Percentiles rank a stretch among this genome's conserved stretches.
phyloP scores from a whole-genome alignment of 37 sponge, comb jelly and placozoan genomes.

The Cladorhizidae sp. region DNA sequence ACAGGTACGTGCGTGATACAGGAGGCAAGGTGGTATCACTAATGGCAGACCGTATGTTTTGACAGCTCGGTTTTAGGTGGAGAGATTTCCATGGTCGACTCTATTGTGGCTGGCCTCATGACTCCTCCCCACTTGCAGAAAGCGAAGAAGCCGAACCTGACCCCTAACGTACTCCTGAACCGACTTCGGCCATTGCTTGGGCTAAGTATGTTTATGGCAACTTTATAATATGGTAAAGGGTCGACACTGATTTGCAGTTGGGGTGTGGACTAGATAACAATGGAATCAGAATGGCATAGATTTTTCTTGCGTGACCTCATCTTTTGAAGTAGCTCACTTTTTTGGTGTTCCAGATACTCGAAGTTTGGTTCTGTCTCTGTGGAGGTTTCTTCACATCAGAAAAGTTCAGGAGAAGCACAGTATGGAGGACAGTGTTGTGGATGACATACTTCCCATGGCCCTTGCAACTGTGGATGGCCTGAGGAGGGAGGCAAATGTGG shows the following conservation, averaged over 20 bases:
- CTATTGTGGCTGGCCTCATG: slow-evolving; percentile 21
- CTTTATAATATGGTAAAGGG: too few species aligned
- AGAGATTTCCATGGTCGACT: slow-evolving; percentile 53
- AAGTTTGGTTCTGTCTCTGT: slow-evolving; percentile 56
- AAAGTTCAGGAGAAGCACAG: slow-evolving; percentile 18
- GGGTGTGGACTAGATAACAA: too few species aligned
- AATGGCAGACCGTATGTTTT: too few species aligned
- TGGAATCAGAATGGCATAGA: too few species aligned
- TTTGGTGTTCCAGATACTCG: slow-evolving; percentile 11
- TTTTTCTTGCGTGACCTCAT: too few species aligned
- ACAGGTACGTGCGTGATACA: slow-evolving; percentile 34
- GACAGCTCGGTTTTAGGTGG: slow-evolving; percentile 45
- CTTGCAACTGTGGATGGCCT: background rate
- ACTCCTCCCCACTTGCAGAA: background rate
- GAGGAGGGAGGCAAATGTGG: background rate
- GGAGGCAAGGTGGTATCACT: too few species aligned
- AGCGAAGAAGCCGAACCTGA: background rate
- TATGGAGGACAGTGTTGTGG: slow-evolving; percentile 28
- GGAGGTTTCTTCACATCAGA: slow-evolving; percentile 62
- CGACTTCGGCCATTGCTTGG: slow-evolving; percentile 26
- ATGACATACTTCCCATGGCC: slow-evolving; percentile 39
- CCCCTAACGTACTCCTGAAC: slow-evolving; percentile 42
- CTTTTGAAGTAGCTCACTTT: too few species aligned
- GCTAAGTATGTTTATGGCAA: slow-evolving; percentile 15
- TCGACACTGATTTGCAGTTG: too few species aligned